phyloP scores from a whole-genome alignment of 2,113 vertebrate species.

The Excalfactoria chinensis region DNA sequence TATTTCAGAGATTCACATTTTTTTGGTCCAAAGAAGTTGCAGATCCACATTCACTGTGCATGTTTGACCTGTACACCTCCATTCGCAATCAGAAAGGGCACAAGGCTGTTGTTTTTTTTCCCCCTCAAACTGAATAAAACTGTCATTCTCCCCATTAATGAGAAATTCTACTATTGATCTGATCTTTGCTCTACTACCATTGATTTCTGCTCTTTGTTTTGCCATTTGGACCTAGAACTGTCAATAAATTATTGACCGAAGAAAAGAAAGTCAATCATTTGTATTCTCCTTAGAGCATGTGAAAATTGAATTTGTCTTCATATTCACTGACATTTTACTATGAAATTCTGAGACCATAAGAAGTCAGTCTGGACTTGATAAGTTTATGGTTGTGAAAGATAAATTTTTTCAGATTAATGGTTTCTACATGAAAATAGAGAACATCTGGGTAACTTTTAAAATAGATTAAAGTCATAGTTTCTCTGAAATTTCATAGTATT shows the following conservation, averaged over 20 bases:
- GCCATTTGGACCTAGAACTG: slow-evolving; percentile 29
- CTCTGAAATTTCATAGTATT: background rate
- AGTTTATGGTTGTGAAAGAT: slow-evolving; percentile 2
- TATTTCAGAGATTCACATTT: slow-evolving; percentile 73
- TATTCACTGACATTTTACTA: slow-evolving; percentile 9
- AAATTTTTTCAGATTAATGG: background rate
- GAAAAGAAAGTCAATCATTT: slow-evolving; percentile 59
- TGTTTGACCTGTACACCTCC: slow-evolving; percentile 64
- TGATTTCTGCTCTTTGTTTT: slow-evolving; percentile 56
- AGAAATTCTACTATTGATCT: slow-evolving; percentile 71
- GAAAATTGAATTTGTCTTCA: slow-evolving; percentile 45
- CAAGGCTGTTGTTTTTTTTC: slow-evolving; percentile 25
- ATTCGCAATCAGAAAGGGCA: slow-evolving; percentile 50
- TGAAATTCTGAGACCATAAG: background rate
- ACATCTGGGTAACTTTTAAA: background rate
- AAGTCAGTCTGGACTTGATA: background rate
- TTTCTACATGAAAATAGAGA: background rate
- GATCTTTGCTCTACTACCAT: slow-evolving; percentile 44
- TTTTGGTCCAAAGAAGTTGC: slow-evolving; percentile 73
- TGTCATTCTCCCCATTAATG: slow-evolving; percentile 61
- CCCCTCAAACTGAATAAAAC: slow-evolving; percentile 72
- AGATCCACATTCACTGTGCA: slow-evolving; percentile 67
- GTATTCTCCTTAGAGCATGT: slow-evolving; percentile 40
- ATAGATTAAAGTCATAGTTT: background rate
- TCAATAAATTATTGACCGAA: slow-evolving; percentile 68